Base-by-base conservation (phyloP, 2,113 vertebrate species). In the Egretta garzetta region DNA sequence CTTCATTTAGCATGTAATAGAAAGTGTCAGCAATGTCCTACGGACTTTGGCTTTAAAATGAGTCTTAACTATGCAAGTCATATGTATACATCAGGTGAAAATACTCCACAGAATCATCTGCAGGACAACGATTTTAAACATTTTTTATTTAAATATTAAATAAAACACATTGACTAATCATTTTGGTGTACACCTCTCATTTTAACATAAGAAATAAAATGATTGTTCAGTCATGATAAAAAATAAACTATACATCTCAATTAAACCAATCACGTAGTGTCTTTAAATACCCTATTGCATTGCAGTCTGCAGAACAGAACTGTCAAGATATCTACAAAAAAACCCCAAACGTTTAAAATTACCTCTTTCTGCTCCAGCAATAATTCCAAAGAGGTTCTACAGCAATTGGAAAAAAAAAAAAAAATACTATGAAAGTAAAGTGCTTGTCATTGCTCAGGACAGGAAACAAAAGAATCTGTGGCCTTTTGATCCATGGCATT, bases 81-180 rank as follows among this genome's bases (percentile, higher is more conserved):
- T 15, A 60, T 7, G 35, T 53, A 35, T 12, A 1, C 9, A 68
- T 5, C 60, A n/a, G 71, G 70, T 63, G 79, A 83, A 95, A 86
- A 68, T 4, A 28, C 74, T 58, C 53, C 79, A 93, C 11, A 13
- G 84, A 86, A 88, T 26, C 60, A 68, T 3, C 20, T 0, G 64
- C 86, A 66, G 47, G 62, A 95, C 91, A 90, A 86, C 32, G 10
- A 47, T 84, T 97, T 97, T 94, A 96, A 96, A 98, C 84, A 22
- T 96, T 94, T 98, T 94, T 98, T 98, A 98, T 98, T 98, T 98
- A 98, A 98, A 98, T 98, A 98, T 98, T 98, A 98, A 98, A 98
- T 98, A 98, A 98, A 98, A 98, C 97, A 98, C 97, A 96, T 95
- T 49, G n/a, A 95, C 97, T 98, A 98, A 98, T 97, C 97, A 97